Evolutionary conservation across 2,797 vertebrate genomes (phyloP).

Genomic region (Characodon lateralis): DNA sequence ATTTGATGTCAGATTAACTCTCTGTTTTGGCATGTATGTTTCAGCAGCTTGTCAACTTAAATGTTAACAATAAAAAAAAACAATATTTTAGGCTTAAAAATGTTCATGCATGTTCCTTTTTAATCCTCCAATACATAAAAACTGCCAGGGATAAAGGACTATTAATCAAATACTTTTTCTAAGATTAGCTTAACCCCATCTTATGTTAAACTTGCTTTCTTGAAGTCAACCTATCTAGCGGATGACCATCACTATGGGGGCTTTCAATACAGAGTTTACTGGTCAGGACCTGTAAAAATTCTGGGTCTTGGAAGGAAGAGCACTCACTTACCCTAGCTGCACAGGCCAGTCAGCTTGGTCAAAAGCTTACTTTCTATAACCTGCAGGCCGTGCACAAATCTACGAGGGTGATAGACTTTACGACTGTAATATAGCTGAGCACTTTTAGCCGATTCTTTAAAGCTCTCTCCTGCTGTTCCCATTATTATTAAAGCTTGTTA

Average conservation of each 20-base stretch:
- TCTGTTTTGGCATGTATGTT: background rate
- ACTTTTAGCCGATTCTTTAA: constrained; percentile 63
- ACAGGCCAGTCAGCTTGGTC: constrained; percentile 34
- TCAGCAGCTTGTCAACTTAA: background rate
- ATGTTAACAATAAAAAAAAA: background rate
- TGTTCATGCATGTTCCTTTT: background rate
- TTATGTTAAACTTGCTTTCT: background rate
- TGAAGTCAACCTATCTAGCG: background rate
- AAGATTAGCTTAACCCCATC: background rate
- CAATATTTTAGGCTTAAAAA: background rate
- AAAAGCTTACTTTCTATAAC: constrained; percentile 45
- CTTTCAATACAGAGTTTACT: constrained; percentile 53
- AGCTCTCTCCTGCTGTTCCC: constrained; percentile 37
- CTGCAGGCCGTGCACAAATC: constrained; percentile 47
- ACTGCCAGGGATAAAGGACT: background rate
- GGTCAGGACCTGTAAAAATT: constrained; percentile 39
- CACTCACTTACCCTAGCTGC: constrained; percentile 33
- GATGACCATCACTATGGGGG: constrained; percentile 5
- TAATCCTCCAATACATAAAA: background rate
- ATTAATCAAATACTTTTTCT: background rate
- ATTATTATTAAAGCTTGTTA: constrained; percentile 72
- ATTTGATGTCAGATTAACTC: background rate
- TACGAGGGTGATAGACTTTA: constrained; percentile 56
- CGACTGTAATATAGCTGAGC: constrained; percentile 52
- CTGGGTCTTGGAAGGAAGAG: constrained; percentile 35